phyloP scores from a whole-genome alignment of 2,113 vertebrate species.

The Phylloscopus whistleri region DNA sequence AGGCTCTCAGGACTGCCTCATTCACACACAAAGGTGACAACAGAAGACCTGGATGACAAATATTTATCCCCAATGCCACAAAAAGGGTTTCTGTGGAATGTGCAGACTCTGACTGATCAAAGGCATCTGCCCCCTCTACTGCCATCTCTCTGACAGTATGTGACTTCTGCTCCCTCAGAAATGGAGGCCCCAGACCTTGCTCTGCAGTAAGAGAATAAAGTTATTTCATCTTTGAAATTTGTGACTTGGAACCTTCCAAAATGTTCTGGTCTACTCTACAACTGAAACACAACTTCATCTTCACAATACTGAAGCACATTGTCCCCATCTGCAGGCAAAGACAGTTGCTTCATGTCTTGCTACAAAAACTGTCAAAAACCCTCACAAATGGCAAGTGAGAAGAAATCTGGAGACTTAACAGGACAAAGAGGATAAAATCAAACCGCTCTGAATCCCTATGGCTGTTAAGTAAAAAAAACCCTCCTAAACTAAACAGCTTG shows the following conservation, averaged over 20 bases:
- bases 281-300: neutral
- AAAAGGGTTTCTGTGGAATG: neutral
- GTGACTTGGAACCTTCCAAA: neutral
- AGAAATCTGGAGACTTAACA: neutral
- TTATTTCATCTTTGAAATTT: neutral
- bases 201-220: neutral
- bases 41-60: neutral
- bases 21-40: neutral
- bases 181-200: neutral
- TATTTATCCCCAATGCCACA: neutral
- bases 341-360: neutral
- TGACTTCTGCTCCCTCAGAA: neutral
- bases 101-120: neutral
- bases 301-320: neutral
- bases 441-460: neutral
- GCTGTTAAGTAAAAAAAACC: neutral
- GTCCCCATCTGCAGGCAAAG: neutral
- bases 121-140: neutral
- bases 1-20: neutral
- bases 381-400: neutral
- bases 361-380: neutral
- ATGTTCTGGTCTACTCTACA: neutral
- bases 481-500: neutral
- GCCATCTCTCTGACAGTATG: neutral
- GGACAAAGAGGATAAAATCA: neutral